These are phyloP conservation scores for Dione vanillae DNA, from an alignment of 2,888 invertebrate species.

Conservation along the genomic window DNA sequence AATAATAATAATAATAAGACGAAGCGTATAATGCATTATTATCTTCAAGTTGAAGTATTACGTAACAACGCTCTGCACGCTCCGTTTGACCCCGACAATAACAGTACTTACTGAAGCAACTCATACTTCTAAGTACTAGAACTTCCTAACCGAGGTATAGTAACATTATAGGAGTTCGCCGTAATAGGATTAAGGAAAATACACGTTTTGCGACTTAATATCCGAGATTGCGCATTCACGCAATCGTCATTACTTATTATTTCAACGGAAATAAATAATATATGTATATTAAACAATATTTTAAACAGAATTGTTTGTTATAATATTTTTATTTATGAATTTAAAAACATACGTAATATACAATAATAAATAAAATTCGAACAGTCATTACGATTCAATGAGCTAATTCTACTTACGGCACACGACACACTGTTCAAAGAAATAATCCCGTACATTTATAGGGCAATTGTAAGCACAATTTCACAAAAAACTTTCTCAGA, in stretches of 20 bases:
- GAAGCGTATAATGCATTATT: constrained; percentile 53
- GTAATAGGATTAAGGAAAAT: constrained; percentile 32
- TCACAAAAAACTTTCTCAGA: constrained; percentile 61
- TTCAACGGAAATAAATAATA: background rate
- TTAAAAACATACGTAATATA: constrained; percentile 26
- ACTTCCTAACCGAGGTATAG: constrained; percentile 18
- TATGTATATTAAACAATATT: background rate
- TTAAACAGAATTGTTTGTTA: background rate
- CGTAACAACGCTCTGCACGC: constrained; percentile 50
- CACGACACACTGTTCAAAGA: constrained; percentile 47
- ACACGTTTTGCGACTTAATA: constrained; percentile 30
- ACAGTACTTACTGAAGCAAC: constrained; percentile 39
- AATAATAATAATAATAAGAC: constrained; percentile 13
- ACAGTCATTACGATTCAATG: constrained; percentile 44
- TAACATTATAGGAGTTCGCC: constrained; percentile 27
- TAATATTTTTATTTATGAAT: constrained; percentile 9
- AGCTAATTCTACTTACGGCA: constrained; percentile 47
- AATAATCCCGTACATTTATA: constrained; percentile 48
- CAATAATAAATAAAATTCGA: constrained; percentile 38
- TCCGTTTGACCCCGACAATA: constrained; percentile 42
- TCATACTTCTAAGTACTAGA: constrained; percentile 21
- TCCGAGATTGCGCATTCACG: constrained; percentile 7
- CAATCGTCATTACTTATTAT: background rate
- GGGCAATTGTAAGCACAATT: constrained; percentile 49
- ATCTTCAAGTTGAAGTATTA: constrained; percentile 55